These are phyloP conservation scores for Cladopsammia gracilis DNA, from an alignment of 64 coral and sea anemone genomes.

Conservation along the genomic window DNA sequence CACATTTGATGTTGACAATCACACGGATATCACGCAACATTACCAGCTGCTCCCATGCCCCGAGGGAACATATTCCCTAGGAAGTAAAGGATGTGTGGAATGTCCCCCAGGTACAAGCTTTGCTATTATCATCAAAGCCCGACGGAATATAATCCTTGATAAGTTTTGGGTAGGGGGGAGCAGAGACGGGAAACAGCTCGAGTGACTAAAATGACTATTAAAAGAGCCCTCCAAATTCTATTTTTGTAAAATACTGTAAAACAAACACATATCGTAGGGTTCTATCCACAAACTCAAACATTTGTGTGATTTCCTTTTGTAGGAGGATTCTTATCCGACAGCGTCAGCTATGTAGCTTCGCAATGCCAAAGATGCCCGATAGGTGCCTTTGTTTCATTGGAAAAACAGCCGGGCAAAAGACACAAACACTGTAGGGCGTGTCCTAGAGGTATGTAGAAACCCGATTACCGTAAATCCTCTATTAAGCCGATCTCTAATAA, in stretches of 20 bases:
- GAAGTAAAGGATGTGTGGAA: neutral
- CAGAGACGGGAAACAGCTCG: no score
- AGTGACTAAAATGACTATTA: no score
- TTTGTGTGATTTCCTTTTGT: neutral
- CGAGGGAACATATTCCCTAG: neutral
- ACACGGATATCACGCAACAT: neutral
- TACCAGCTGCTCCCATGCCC: neutral
- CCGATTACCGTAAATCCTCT: no score
- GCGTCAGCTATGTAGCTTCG: neutral
- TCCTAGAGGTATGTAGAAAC: neutral
- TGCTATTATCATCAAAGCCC: neutral
- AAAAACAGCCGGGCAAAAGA: conserved; percentile 1
- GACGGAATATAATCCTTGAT: no score
- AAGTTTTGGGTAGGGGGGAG: no score
- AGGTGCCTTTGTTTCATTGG: neutral
- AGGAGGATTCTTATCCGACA: conserved; percentile 1
- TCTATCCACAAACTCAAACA: neutral
- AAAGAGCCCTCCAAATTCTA: no score
- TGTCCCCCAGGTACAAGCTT: neutral
- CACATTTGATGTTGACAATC: neutral
- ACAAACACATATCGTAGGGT: no score
- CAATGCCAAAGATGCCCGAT: neutral
- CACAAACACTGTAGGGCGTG: conserved; percentile 8
- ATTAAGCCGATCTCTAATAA: no score
- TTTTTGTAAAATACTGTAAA: no score